These are phyloP conservation scores for Balaeniceps rex DNA, from an alignment of 2,113 vertebrate species.

Conservation along the genomic window DNA sequence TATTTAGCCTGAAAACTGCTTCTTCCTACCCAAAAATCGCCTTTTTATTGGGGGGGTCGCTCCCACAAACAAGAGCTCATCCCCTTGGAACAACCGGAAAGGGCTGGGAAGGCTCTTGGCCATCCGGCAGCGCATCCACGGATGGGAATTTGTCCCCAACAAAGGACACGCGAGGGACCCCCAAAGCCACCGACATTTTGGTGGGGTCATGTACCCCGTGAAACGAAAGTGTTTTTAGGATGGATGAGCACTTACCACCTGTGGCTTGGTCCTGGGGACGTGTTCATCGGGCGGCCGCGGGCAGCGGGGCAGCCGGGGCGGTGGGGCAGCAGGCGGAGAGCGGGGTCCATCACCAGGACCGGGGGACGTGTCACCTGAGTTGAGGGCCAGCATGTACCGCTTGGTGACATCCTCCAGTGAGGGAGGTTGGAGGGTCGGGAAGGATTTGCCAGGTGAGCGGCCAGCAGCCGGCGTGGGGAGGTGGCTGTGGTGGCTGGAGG, in stretches of 20 bases:
- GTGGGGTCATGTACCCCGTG: fast-evolving
- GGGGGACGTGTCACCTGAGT: slow-evolving; percentile 63
- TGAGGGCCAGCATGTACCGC: slow-evolving; percentile 82
- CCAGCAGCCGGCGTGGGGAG: slow-evolving; percentile 38
- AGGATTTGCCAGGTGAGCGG: slow-evolving; percentile 47
- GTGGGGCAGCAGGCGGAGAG: slow-evolving; percentile 63
- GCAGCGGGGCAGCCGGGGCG: slow-evolving; percentile 64
- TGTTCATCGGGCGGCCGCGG: slow-evolving; percentile 68
- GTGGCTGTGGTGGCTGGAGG: slow-evolving; percentile 41
- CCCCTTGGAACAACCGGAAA: neutral
- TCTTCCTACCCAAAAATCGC: neutral
- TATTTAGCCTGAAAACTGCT: neutral
- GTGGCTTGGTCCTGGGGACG: slow-evolving; percentile 82
- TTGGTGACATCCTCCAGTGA: slow-evolving; percentile 89
- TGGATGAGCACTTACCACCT: slow-evolving; percentile 86
- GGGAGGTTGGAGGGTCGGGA: slow-evolving; percentile 68
- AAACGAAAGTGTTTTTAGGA: neutral
- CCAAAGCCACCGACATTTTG: neutral
- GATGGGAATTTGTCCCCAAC: neutral
- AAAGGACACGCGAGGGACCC: fast-evolving
- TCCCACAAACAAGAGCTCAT: neutral
- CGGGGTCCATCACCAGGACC: slow-evolving; percentile 65
- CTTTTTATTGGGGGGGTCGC: neutral
- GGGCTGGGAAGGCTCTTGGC: neutral
- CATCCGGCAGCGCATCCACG: fast-evolving